Evolutionary conservation across 2,797 vertebrate species (phyloP).

Genomic region (Melanotaenia trifasciata): DNA sequence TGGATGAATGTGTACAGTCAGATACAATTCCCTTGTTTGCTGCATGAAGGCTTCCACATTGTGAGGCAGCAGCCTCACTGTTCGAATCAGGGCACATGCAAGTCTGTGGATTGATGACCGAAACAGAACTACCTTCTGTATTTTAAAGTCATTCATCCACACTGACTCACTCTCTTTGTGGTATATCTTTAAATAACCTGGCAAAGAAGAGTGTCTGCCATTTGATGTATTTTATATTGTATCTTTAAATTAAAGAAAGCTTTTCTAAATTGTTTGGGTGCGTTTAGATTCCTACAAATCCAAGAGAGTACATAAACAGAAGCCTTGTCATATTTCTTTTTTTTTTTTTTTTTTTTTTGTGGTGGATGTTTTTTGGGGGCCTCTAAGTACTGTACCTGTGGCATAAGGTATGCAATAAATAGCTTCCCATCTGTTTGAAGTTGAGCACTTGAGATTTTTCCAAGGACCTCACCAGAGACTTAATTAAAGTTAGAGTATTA

Average conservation of each 20-base stretch:
- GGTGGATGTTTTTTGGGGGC: neutral
- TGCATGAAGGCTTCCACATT: slow-evolving; percentile 70
- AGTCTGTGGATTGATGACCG: slow-evolving; percentile 66
- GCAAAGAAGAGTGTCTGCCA: slow-evolving; percentile 58
- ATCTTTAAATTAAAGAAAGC: slow-evolving; percentile 78
- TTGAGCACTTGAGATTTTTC: slow-evolving; percentile 69
- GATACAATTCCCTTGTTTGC: slow-evolving; percentile 73
- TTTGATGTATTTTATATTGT: slow-evolving; percentile 74
- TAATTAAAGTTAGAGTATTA: slow-evolving; percentile 81
- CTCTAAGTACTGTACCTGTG: slow-evolving; percentile 60
- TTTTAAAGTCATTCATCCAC: slow-evolving; percentile 73
- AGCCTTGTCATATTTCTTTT: slow-evolving; percentile 60
- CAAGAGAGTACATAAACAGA: slow-evolving; percentile 62
- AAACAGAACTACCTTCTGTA: slow-evolving; percentile 62
- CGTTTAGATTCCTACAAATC: slow-evolving; percentile 46
- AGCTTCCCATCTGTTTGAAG: slow-evolving; percentile 79
- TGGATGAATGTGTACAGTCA: slow-evolving; percentile 76
- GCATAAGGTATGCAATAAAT: slow-evolving; percentile 79
- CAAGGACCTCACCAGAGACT: slow-evolving; percentile 75
- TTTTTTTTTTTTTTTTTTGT: neutral
- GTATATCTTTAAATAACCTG: slow-evolving; percentile 70
- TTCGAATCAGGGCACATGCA: slow-evolving; percentile 69
- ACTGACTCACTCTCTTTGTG: slow-evolving; percentile 53
- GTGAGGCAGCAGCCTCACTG: slow-evolving; percentile 49
- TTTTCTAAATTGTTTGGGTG: slow-evolving; percentile 63